Percentiles rank a stretch among this genome's conserved stretches.
Evolutionary conservation across 1,140 invertebrate species (phyloP).

Genomic region (Gonioctena quinquepunctata): DNA sequence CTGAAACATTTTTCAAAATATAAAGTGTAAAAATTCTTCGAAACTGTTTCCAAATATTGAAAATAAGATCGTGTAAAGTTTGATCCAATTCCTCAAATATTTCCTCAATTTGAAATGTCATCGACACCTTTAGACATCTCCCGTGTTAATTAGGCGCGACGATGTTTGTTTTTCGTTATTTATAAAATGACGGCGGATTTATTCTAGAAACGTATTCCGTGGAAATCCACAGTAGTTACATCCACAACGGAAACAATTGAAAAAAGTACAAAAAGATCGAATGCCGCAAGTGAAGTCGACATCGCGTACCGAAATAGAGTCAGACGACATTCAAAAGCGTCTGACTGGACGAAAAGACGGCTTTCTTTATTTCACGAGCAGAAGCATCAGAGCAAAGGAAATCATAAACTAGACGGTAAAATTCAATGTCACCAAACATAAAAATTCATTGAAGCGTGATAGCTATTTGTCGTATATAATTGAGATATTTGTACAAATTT

Average conservation of each 20-base stretch:
- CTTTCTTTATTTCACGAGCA: not conserved
- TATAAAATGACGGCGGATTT: not conserved
- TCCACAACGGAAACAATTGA: slow-evolving; percentile 26
- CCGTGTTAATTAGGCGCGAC: too few species aligned
- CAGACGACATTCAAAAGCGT: slow-evolving; percentile 27
- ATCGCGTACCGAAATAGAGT: slow-evolving; percentile 18
- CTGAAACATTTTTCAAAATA: not conserved
- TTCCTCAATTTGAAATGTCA: too few species aligned
- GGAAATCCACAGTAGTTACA: slow-evolving; percentile 4
- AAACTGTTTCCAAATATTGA: too few species aligned
- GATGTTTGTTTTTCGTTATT: not conserved
- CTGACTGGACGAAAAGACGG: not conserved
- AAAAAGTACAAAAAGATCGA: slow-evolving; percentile 28
- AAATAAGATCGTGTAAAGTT: too few species aligned
- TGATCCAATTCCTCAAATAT: too few species aligned
- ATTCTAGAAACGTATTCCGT: too few species aligned
- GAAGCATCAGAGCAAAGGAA: not conserved
- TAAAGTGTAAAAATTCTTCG: too few species aligned
- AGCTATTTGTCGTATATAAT: too few species aligned
- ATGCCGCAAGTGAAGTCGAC: not conserved
- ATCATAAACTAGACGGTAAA: not conserved
- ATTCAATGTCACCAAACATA: too few species aligned
- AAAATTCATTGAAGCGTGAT: too few species aligned
- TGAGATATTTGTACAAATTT: too few species aligned
- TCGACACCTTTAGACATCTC: too few species aligned